Conservation (phyloP, 2,797 vertebrate species). For the Arrhamphus sclerolepis region DNA sequence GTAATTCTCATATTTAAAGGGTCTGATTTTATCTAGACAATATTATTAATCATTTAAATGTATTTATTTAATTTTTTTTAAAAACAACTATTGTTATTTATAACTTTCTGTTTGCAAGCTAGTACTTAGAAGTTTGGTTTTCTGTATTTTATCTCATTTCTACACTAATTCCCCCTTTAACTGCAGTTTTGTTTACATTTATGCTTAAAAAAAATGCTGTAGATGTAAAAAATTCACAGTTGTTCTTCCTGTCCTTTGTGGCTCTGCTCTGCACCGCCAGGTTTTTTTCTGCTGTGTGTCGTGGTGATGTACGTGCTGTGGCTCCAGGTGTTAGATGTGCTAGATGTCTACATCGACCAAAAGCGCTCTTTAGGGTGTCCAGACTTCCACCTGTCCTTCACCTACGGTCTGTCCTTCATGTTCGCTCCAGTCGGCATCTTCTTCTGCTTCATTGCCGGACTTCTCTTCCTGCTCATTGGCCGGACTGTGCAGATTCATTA, state of each 20-base stretch:
- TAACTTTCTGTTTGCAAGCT: too few species aligned
- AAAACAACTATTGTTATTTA: too few species aligned
- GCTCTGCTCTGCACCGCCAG: conserved; percentile 74
- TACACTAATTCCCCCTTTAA: too few species aligned
- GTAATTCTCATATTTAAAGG: too few species aligned
- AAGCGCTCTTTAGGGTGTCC: conserved; percentile 78
- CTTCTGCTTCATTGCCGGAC: conserved; percentile 90
- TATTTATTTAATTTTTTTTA: too few species aligned
- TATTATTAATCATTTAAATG: too few species aligned
- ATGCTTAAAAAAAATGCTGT: too few species aligned
- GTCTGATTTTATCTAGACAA: too few species aligned
- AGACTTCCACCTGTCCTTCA: conserved; percentile 81
- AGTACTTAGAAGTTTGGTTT: too few species aligned
- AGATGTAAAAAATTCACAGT: too few species aligned
- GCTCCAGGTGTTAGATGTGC: conserved; percentile 89
- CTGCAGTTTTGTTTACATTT: too few species aligned
- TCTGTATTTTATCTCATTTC: too few species aligned
- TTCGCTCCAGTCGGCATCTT: conserved; percentile 90
- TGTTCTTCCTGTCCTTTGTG: background rate
- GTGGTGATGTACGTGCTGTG: conserved; percentile 93
- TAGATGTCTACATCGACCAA: conserved; percentile 81
- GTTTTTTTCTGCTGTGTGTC: conserved; percentile 88
- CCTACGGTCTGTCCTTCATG: conserved; percentile 94
- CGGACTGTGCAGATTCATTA: conserved; percentile 84
- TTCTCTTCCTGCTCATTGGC: conserved; percentile 92